phyloP scores from a whole-genome alignment of 2,113 vertebrate genomes.

The Mesoclemmys tuberculata region DNA sequence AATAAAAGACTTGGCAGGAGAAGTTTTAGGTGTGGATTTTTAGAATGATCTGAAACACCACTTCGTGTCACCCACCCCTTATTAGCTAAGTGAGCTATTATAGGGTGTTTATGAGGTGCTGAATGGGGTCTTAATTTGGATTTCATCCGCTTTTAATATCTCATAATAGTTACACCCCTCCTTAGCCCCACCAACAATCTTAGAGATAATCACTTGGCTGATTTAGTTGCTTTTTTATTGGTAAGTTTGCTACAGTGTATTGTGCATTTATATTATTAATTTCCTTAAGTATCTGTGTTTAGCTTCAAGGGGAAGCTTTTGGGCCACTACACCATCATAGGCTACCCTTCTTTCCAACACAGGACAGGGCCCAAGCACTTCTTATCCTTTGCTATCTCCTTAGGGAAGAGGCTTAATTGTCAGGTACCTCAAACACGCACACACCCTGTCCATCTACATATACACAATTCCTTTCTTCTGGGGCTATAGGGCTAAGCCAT shows the following conservation, averaged over 20 bases:
- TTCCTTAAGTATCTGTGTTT: background rate
- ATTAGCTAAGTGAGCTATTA: background rate
- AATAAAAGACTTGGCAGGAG: background rate
- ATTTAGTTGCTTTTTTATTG: background rate
- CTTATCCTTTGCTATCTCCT: background rate
- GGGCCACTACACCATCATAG: background rate
- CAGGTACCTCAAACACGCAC: accelerated
- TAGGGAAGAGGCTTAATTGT: background rate
- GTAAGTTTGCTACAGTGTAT: background rate
- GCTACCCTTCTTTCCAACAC: background rate
- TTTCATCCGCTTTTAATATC: background rate
- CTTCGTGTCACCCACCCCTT: background rate
- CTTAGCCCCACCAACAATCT: background rate
- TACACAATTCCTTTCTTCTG: background rate
- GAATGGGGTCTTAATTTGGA: background rate
- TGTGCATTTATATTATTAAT: background rate
- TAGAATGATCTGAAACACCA: background rate
- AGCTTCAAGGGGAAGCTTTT: background rate
- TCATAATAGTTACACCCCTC: background rate
- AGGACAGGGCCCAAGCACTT: background rate
- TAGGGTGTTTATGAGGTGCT: background rate
- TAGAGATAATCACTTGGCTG: accelerated
- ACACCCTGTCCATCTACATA: accelerated
- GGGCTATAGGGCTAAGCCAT: background rate
- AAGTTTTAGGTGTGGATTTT: background rate